Percentiles rank a stretch among this genome's conserved stretches.
Conservation (phyloP, 2,797 vertebrate species). For the Schizothorax lantsangensis region DNA sequence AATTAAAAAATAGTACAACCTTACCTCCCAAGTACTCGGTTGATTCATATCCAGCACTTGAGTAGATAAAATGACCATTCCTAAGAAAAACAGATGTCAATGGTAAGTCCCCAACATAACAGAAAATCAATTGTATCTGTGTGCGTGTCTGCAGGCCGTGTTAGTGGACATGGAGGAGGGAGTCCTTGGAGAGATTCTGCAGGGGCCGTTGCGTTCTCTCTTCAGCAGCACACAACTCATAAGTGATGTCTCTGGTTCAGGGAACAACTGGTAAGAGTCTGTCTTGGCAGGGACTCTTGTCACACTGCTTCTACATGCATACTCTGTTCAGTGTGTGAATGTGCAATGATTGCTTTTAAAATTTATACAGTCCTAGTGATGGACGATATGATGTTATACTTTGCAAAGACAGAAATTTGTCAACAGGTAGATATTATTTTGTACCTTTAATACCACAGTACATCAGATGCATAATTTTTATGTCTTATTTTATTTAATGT, state of each 20-base stretch:
- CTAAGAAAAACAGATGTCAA: neutral
- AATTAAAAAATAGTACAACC: neutral
- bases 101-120: neutral
- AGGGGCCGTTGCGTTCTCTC: slow-evolving; percentile 90
- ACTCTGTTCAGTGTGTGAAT: neutral
- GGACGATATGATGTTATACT: neutral
- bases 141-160: slow-evolving; percentile 81
- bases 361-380: neutral
- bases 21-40: neutral
- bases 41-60: neutral
- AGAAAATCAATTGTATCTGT: neutral
- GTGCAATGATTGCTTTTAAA: neutral
- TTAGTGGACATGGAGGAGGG: slow-evolving; percentile 99
- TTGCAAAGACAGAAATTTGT: neutral
- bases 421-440: neutral
- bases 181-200: slow-evolving; percentile 92
- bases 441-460: neutral
- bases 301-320: neutral
- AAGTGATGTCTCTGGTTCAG: slow-evolving; percentile 96
- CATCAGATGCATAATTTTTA: neutral
- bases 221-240: slow-evolving; percentile 95
- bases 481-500: too few species aligned
- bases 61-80: neutral
- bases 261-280: slow-evolving; percentile 94
- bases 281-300: neutral